These are phyloP conservation scores for Ernsta delagoae DNA, from an alignment of 2,888 invertebrate species.

Conservation along the genomic window DNA sequence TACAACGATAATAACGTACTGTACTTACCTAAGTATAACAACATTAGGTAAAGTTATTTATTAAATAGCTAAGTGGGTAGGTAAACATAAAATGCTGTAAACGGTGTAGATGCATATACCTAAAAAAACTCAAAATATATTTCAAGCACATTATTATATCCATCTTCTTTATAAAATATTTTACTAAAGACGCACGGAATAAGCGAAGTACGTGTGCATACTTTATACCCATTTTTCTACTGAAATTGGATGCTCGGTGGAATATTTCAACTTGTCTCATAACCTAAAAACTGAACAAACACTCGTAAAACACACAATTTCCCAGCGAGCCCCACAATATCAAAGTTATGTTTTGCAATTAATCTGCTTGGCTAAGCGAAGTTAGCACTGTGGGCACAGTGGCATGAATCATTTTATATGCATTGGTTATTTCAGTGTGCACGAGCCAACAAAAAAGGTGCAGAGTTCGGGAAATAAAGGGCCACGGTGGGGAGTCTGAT, in stretches of 20 bases:
- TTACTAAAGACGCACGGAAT: slow-evolving; percentile 3
- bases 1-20: too few species aligned
- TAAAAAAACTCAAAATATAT: neutral
- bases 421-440: slow-evolving; percentile 52
- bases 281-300: slow-evolving; percentile 39
- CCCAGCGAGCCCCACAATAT: slow-evolving; percentile 44
- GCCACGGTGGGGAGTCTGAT: slow-evolving; percentile 37
- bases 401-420: slow-evolving; percentile 72
- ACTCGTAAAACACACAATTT: slow-evolving; percentile 33
- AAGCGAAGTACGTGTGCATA: slow-evolving; percentile 8
- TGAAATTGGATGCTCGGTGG: slow-evolving; percentile 37
- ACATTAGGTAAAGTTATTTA: too few species aligned
- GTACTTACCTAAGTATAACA: too few species aligned
- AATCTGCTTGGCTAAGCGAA: slow-evolving; percentile 59
- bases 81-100: too few species aligned
- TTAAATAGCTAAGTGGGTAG: too few species aligned
- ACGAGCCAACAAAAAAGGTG: slow-evolving; percentile 36
- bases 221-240: slow-evolving; percentile 22
- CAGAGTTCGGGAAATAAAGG: slow-evolving; percentile 46
- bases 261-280: slow-evolving; percentile 37
- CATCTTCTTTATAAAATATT: slow-evolving; percentile 1
- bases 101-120: too few species aligned
- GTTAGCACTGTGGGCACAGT: slow-evolving; percentile 53
- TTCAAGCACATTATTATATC: neutral
- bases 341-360: slow-evolving; percentile 58